Evolutionary conservation across 2,797 vertebrate species (phyloP), one percentile per base, ranked within the genome.

Genomic region (Nannoperca australis): DNA sequence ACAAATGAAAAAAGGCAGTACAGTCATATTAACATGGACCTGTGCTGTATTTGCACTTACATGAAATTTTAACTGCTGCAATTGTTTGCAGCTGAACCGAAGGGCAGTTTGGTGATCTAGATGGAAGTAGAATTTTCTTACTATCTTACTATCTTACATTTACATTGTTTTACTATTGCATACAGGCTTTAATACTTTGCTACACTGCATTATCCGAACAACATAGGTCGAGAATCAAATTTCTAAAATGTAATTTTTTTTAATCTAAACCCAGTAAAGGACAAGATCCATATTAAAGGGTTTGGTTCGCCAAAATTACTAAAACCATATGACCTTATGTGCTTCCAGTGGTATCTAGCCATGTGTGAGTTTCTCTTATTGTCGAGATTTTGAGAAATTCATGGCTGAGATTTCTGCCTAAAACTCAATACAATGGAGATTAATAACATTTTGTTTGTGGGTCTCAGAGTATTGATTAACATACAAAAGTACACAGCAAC

Each of bases 31-130:
- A 75, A 70, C 38, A 51, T 58, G 30, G 34, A 34, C 66, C 15
- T 60, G 27, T 68, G 12, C 47, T 63, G 59, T 36, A 50, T 61
- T 34, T 51, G 34, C 38, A 70, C 22, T 32, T 30, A 45, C 22
- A 18, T 77, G 34, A 14, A 32, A 54, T 62, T 78, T 61, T 55
- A 55, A 53, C 32, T 47, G 7, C 17, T 60, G 0, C 14, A 78
- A 53, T 8, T 42, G 17, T 74, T 32, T 14, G 49, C 65, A 61
- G 30, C 1, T 53, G 9, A 5, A 27, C 2, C 2, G 4, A 22
- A 40, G 30, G 40, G 45, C 9, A 24, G 2, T 38, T 42, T 51
- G 30, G 4, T 40, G 17, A 59, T 44, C 17, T 55, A 22, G 12
- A 47, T 45, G 2, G 9, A 24, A 49, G 7, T 40, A 13, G 24